Conservation (phyloP, 1,140 invertebrate species). For the Proales similis region DNA sequence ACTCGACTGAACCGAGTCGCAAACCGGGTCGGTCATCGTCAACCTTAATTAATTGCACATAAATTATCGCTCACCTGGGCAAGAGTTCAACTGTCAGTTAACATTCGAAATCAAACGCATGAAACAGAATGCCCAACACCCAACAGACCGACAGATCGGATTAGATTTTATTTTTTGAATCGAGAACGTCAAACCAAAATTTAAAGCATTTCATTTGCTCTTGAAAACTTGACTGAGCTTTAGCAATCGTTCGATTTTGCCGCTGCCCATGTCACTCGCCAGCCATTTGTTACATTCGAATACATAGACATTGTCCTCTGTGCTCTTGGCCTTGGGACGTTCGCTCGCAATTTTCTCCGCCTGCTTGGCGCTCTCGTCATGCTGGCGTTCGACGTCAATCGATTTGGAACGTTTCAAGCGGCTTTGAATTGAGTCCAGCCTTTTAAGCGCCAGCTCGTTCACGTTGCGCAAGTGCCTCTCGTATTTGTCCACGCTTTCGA, state of each 20-base stretch:
- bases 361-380: not conserved
- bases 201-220: too few relatives aligned
- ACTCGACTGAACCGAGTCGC: too few relatives aligned
- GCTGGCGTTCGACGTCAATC: too few relatives aligned
- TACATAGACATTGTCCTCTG: constrained; percentile 49
- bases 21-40: too few relatives aligned
- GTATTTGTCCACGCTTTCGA: constrained; percentile 15
- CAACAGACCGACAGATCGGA: too few relatives aligned
- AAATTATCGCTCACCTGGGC: too few relatives aligned
- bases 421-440: constrained; percentile 7
- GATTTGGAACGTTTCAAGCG: not conserved
- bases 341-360: not conserved
- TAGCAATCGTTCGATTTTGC: constrained; percentile 47
- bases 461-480: constrained; percentile 40
- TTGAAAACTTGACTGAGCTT: constrained; percentile 45
- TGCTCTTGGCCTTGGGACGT: constrained; percentile 46
- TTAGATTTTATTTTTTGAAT: too few relatives aligned
- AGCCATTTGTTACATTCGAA: constrained; percentile 51
- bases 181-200: too few relatives aligned
- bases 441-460: not conserved
- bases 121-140: too few relatives aligned
- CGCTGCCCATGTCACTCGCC: constrained; percentile 49
- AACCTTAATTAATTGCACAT: too few relatives aligned
- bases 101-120: too few relatives aligned
- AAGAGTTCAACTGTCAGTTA: too few relatives aligned